Evolutionary conservation across 2,888 invertebrate genomes (phyloP).

Genomic region (Temnothorax rugatulus): DNA sequence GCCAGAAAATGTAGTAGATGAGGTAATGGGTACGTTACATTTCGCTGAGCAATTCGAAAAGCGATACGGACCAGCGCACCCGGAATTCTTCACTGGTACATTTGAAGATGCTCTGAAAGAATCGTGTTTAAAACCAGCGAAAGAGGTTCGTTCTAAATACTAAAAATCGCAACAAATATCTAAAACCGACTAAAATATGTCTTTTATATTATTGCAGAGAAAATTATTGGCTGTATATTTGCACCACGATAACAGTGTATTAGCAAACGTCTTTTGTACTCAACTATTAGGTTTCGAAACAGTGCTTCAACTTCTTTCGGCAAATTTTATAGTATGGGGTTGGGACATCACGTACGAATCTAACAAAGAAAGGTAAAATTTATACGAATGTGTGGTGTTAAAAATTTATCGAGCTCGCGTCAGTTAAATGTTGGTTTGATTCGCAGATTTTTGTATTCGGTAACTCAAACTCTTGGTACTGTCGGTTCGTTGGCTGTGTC

Average conservation of each 20-base stretch:
- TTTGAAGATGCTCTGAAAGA: constrained; percentile 96
- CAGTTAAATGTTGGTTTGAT: constrained; percentile 15
- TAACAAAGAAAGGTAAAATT: constrained; percentile 92
- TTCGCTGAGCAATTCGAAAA: constrained; percentile 95
- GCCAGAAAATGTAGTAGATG: constrained; percentile 95
- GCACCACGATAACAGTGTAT: constrained; percentile 97
- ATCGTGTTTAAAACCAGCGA: constrained; percentile 95
- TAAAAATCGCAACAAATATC: background rate
- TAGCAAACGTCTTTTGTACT: constrained; percentile 99
- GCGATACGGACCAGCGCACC: constrained; percentile 95
- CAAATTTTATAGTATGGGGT: constrained; percentile 97
- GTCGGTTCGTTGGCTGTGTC: constrained; percentile 94
- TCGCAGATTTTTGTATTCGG: constrained; percentile 91
- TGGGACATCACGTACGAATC: constrained; percentile 98
- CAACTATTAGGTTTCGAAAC: constrained; percentile 97
- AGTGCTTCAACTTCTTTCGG: constrained; percentile 95
- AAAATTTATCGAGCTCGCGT: background rate
- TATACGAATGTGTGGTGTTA: constrained; percentile 4
- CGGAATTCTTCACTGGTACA: constrained; percentile 96
- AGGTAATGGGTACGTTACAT: constrained; percentile 94
- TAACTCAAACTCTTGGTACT: constrained; percentile 92
- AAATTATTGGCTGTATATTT: constrained; percentile 97
- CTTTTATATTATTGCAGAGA: constrained; percentile 88
- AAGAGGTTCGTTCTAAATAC: constrained; percentile 88
- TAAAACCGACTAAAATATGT: background rate